phyloP scores from a whole-genome alignment of 2,888 invertebrate species.

The Gibbula magus region DNA sequence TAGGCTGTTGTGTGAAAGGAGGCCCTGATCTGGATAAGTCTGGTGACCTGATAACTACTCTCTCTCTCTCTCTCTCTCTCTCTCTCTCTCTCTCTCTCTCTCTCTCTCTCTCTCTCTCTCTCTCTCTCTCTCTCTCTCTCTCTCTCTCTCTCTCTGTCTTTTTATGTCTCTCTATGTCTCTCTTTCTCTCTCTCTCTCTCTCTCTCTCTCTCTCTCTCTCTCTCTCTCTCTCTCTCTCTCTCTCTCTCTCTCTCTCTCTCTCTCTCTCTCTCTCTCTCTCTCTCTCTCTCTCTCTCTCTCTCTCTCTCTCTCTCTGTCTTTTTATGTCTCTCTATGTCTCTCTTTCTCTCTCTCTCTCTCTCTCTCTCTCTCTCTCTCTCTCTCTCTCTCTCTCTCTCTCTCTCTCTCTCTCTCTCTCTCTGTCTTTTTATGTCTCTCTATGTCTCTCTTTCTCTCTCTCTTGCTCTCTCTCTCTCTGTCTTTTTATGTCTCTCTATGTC shows the following conservation, averaged over 20 bases:
- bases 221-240: conserved; percentile 16
- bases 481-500: too few species aligned
- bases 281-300: conserved; percentile 35
- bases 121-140: conserved; percentile 20
- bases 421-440: too few species aligned
- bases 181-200: conserved; percentile 19
- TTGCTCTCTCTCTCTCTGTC: too few species aligned
- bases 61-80: too few species aligned
- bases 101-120: too few species aligned
- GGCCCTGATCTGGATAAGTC: too few species aligned
- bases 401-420: conserved; percentile 31
- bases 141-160: conserved; percentile 7
- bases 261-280: conserved; percentile 36
- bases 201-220: conserved; percentile 12
- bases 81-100: too few species aligned
- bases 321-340: too few species aligned
- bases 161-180: too few species aligned
- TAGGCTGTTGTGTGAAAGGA: too few species aligned
- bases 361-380: conserved; percentile 40
- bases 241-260: conserved; percentile 39
- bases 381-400: conserved; percentile 40
- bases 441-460: too few species aligned
- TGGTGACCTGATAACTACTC: too few species aligned
- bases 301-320: conserved; percentile 43
- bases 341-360: conserved; percentile 42